Percentiles rank a stretch among this genome's conserved stretches.
Evolutionary conservation across 2,797 vertebrate species (phyloP).

Genomic region (Poecilia picta): DNA sequence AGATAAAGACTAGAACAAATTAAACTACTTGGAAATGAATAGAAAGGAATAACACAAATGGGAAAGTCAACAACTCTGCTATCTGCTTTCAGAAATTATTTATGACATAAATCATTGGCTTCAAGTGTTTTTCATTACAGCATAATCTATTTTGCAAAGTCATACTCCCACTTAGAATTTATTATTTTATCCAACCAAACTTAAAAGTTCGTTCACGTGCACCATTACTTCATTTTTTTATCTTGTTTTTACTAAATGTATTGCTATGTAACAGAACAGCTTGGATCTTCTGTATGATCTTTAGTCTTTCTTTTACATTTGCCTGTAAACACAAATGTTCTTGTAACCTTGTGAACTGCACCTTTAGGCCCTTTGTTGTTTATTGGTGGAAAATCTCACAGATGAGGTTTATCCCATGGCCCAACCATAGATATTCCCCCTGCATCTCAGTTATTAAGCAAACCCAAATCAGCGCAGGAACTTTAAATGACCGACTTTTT

Average conservation of each 20-base stretch:
- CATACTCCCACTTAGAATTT: background rate
- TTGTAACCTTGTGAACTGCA: background rate
- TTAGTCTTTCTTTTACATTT: background rate
- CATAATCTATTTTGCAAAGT: background rate
- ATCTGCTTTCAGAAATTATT: background rate
- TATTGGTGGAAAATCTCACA: background rate
- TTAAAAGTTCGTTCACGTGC: background rate
- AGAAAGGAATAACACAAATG: background rate
- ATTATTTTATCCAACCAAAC: background rate
- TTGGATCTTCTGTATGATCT: background rate
- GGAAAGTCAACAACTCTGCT: background rate
- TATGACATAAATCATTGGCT: background rate
- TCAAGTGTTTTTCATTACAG: background rate
- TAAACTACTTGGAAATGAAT: background rate
- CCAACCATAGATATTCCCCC: no score
- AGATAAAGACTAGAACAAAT: background rate
- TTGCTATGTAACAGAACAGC: background rate
- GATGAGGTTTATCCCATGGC: background rate
- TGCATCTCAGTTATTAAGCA: background rate
- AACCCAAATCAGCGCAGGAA: background rate
- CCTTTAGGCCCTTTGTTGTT: background rate
- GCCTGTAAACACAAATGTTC: background rate
- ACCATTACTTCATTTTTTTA: background rate
- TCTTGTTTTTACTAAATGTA: background rate
- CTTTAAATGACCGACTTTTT: background rate